Evolutionary conservation across 2,113 vertebrate species (phyloP).

Genomic region (Hyaena hyaena): DNA sequence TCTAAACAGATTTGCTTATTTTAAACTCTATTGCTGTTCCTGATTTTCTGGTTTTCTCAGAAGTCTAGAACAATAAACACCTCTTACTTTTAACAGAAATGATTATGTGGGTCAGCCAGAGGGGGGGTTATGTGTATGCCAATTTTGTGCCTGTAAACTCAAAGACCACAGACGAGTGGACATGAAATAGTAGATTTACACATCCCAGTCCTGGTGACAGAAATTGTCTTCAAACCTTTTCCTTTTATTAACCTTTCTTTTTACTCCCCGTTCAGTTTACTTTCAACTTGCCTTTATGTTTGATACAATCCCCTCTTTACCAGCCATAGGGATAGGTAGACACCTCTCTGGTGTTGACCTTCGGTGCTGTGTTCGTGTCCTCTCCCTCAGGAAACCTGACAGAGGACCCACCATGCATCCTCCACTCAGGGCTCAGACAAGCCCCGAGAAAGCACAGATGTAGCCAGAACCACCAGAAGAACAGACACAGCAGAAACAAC

Average conservation of each 20-base stretch:
- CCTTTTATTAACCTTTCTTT: not conserved
- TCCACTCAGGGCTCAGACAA: not conserved
- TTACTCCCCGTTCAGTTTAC: not conserved
- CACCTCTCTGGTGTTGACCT: not conserved
- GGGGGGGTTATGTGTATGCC: not conserved
- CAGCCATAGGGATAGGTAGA: not conserved
- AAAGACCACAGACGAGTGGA: not conserved
- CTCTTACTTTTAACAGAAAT: not conserved
- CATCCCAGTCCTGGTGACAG: not conserved
- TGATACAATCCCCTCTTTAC: not conserved
- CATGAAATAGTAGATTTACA: not conserved
- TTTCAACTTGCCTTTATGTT: not conserved
- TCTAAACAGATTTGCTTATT: slow-evolving; percentile 35
- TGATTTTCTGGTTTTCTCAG: not conserved
- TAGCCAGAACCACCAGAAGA: not conserved
- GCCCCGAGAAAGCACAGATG: not conserved
- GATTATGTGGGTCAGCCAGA: not conserved
- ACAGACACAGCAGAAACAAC: not conserved
- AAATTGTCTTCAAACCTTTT: not conserved
- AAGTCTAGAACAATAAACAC: not conserved
- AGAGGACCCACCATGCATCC: not conserved
- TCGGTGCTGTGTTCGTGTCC: not conserved
- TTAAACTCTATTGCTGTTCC: not conserved
- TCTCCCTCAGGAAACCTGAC: not conserved
- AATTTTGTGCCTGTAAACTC: not conserved